A percentile compares a stretch with the other conserved stretches of the same genome.
Conservation (phyloP, 2,797 vertebrate species). For the Schizothorax lantsangensis region DNA sequence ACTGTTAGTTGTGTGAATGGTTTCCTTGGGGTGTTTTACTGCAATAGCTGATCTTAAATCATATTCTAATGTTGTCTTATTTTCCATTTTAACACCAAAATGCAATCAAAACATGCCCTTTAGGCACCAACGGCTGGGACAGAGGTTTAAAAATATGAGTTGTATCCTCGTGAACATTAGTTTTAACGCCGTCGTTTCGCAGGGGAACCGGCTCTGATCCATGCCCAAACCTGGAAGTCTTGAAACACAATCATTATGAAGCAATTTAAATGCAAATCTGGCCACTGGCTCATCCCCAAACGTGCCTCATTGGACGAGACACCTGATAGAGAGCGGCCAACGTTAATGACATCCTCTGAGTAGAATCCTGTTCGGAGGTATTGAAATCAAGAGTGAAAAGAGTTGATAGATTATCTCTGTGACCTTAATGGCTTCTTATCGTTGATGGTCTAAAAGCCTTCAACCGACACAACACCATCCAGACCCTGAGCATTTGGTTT, state of each 20-base stretch:
- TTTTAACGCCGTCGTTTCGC: background rate
- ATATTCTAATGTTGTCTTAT: conserved; percentile 22
- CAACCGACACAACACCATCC: background rate
- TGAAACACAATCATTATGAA: conserved; percentile 38
- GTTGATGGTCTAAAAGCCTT: conserved; percentile 31
- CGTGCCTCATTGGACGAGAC: conserved; percentile 32
- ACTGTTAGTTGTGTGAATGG: background rate
- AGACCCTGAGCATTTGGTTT: conserved; percentile 1
- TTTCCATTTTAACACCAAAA: background rate
- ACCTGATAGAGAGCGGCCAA: conserved; percentile 16
- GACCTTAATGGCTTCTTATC: conserved; percentile 29
- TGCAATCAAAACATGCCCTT: conserved; percentile 32
- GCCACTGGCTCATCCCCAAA: conserved; percentile 12
- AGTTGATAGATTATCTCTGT: conserved; percentile 44
- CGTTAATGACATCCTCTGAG: conserved; percentile 44
- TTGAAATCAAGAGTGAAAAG: conserved; percentile 28
- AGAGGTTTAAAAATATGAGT: conserved; percentile 17
- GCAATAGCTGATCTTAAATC: conserved; percentile 10
- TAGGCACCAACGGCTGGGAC: background rate
- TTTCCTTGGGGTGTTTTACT: conserved; percentile 10
- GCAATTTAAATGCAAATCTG: conserved; percentile 59
- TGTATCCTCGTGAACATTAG: conserved; percentile 22
- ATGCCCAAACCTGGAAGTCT: conserved; percentile 44
- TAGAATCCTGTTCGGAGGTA: conserved; percentile 34
- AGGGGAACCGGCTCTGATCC: conserved; percentile 2